Conservation (phyloP, 2,797 vertebrate species). For the Sparus aurata region DNA sequence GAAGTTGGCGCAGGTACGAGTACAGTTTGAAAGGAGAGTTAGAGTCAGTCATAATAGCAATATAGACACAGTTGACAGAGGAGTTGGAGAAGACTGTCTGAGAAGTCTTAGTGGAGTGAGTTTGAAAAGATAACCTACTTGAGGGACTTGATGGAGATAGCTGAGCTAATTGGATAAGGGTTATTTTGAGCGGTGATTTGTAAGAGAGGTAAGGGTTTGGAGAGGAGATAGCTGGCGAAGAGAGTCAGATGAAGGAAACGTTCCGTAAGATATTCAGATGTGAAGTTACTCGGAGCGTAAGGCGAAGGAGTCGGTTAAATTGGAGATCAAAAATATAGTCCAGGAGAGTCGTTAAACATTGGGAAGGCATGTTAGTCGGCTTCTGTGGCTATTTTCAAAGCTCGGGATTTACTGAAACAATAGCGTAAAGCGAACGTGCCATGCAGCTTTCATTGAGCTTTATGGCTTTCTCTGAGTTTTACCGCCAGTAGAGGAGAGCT, state of each 20-base stretch:
- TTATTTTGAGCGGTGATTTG: slow-evolving; percentile 11
- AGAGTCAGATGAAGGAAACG: background rate
- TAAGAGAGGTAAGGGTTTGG: background rate
- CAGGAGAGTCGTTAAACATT: background rate
- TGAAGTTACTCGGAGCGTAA: background rate
- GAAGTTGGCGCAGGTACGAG: background rate
- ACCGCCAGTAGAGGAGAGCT: too few relatives aligned
- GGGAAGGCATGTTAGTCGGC: too few relatives aligned
- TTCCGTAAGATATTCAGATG: background rate
- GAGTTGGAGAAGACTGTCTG: background rate
- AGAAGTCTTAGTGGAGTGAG: background rate
- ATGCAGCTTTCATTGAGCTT: background rate
- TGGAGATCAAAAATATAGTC: background rate
- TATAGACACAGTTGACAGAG: background rate
- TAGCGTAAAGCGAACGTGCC: background rate
- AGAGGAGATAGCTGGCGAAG: background rate
- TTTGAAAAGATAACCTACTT: background rate
- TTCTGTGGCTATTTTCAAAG: background rate
- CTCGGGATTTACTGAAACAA: background rate
- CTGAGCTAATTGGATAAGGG: slow-evolving; percentile 9
- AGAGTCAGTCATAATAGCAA: background rate
- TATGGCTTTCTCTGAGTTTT: too few relatives aligned
- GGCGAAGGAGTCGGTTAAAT: background rate
- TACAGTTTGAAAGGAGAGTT: background rate
- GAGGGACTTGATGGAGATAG: background rate